phyloP scores from a whole-genome alignment of 2,113 vertebrate species.

The Hirundichthys speculiger region DNA sequence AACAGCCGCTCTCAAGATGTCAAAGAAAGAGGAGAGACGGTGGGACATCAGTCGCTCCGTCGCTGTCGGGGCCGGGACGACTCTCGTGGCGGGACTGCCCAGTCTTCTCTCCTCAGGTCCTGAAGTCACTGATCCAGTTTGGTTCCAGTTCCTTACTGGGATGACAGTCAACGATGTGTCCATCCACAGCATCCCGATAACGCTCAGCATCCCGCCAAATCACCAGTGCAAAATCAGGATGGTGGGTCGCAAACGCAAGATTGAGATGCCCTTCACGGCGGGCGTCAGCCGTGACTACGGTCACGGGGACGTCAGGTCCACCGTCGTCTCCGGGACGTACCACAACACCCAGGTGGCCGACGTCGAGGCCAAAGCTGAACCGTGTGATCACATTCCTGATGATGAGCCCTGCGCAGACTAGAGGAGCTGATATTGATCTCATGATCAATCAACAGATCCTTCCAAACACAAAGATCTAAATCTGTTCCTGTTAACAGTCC shows the following conservation, averaged over 20 bases:
- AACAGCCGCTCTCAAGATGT: constrained; percentile 9
- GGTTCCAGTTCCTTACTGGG: constrained; percentile 30
- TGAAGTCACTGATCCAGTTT: constrained; percentile 33
- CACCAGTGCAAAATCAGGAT: constrained; percentile 46
- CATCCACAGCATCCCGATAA: constrained; percentile 15
- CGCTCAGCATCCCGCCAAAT: constrained; percentile 42
- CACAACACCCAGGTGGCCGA: constrained; percentile 39
- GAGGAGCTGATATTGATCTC: too few species aligned
- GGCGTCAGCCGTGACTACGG: constrained; percentile 46
- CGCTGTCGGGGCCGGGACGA: too few species aligned
- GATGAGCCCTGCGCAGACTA: too few species aligned
- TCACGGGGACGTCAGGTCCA: constrained; percentile 38
- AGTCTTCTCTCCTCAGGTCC: constrained; percentile 19
- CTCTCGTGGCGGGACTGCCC: constrained; percentile 32
- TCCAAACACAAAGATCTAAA: too few species aligned
- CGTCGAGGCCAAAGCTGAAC: constrained; percentile 39
- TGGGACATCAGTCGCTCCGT: constrained; percentile 10
- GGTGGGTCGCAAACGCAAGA: constrained; percentile 38
- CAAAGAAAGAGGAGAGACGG: constrained; percentile 23
- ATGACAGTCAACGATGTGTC: constrained; percentile 20
- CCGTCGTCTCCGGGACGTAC: constrained; percentile 47
- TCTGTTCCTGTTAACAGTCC: too few species aligned
- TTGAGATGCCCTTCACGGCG: constrained; percentile 59
- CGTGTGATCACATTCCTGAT: constrained; percentile 43
- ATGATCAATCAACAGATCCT: too few species aligned